Conservation (phyloP, 1,140 invertebrate species). For the Tetramorium simillimum region DNA sequence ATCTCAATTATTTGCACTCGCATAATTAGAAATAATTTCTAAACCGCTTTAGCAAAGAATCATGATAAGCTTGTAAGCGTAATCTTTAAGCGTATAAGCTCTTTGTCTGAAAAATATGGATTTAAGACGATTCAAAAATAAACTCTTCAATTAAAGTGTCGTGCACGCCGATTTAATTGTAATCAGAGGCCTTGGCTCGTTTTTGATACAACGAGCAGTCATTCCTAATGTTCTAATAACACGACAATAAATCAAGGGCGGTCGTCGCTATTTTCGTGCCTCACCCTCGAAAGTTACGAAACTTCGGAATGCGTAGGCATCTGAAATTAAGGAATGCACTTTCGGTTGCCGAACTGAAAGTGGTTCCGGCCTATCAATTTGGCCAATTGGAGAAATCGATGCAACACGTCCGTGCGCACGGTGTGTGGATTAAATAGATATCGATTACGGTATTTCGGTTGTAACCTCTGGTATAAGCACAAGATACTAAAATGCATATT, state of each 20-base stretch:
- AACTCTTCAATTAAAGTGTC: slow-evolving; percentile 46
- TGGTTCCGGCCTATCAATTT: neutral
- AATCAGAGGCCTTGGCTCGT: slow-evolving; percentile 76
- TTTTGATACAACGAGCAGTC: slow-evolving; percentile 62
- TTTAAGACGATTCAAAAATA: neutral
- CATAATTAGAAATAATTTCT: neutral
- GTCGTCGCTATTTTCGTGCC: slow-evolving; percentile 69
- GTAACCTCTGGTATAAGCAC: neutral
- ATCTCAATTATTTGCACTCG: neutral
- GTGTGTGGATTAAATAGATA: slow-evolving; percentile 4
- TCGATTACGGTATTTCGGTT: neutral
- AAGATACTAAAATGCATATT: slow-evolving; percentile 22
- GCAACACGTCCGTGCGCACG: neutral
- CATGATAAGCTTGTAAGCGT: neutral
- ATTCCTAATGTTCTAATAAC: slow-evolving; percentile 78
- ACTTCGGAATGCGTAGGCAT: slow-evolving; percentile 55
- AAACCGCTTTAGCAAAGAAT: neutral
- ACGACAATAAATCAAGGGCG: slow-evolving; percentile 81
- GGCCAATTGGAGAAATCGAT: neutral
- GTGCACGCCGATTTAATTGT: slow-evolving; percentile 75
- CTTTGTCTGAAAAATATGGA: neutral
- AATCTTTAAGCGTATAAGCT: neutral
- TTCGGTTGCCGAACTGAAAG: slow-evolving; percentile 24
- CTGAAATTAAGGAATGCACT: slow-evolving; percentile 34
- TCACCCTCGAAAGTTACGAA: slow-evolving; percentile 26